A percentile compares a stretch with the other conserved stretches of the same genome.
Evolutionary conservation across 2,113 vertebrate genomes (phyloP).

Genomic region (Bufo bufo): DNA sequence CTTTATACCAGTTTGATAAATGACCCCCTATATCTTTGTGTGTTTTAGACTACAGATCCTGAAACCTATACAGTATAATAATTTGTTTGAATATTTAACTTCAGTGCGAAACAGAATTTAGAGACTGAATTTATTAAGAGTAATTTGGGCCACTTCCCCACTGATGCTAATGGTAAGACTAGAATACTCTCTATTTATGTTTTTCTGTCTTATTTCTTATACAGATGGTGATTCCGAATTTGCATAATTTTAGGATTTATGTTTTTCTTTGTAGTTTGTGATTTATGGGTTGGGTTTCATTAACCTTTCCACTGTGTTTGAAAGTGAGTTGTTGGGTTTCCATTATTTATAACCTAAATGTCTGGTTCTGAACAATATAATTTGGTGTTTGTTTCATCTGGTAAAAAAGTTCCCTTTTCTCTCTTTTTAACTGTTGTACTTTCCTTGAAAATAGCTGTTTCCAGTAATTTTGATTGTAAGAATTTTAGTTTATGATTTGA

Average conservation of each 20-base stretch:
- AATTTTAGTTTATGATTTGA: background rate
- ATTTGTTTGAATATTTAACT: no score
- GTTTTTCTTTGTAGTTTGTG: background rate
- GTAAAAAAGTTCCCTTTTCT: background rate
- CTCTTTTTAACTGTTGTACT: background rate
- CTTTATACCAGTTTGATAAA: no score
- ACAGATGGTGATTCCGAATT: background rate
- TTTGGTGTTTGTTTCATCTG: background rate
- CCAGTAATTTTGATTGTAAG: background rate
- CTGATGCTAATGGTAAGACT: background rate
- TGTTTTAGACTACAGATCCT: no score
- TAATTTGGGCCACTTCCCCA: no score
- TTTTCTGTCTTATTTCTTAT: background rate
- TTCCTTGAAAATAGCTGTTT: background rate
- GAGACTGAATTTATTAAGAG: no score
- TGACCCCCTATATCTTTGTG: no score
- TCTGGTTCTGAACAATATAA: background rate
- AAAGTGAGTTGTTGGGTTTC: background rate
- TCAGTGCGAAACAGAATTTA: no score
- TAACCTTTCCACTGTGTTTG: background rate
- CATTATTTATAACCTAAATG: background rate
- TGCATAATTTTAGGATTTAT: slow-evolving; percentile 7
- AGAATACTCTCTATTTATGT: background rate
- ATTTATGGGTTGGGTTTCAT: background rate
- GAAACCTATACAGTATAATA: no score